These are phyloP conservation scores for Myathropa florea DNA, from an alignment of 2,888 invertebrate species.

Conservation along the genomic window DNA sequence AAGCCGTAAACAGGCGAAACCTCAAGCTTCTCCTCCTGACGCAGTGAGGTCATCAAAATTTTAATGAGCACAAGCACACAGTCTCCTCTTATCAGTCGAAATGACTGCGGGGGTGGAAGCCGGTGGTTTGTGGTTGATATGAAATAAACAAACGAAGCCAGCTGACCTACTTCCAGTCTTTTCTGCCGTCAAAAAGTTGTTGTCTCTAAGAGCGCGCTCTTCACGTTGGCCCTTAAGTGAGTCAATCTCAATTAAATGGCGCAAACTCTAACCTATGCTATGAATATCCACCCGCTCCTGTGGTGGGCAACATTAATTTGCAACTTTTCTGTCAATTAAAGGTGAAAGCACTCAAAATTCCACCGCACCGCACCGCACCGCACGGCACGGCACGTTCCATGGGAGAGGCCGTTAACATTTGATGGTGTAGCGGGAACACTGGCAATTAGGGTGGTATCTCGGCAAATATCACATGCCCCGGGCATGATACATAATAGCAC, in stretches of 20 bases:
- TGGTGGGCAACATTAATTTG: slow-evolving; percentile 8
- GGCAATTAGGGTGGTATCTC: neutral
- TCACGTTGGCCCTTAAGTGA: neutral
- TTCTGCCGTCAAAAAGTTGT: neutral
- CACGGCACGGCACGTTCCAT: neutral
- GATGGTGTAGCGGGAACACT: neutral
- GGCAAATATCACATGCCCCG: neutral
- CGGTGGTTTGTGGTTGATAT: neutral
- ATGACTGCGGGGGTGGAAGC: neutral
- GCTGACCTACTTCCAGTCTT: neutral
- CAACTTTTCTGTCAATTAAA: slow-evolving; percentile 18
- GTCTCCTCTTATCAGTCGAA: neutral
- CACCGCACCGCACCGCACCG: neutral
- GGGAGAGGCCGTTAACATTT: neutral
- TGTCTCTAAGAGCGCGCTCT: neutral
- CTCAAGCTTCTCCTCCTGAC: neutral
- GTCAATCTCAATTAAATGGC: slow-evolving; percentile 26
- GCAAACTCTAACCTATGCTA: neutral
- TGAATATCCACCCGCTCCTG: neutral
- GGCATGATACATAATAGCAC: neutral
- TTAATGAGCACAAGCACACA: neutral
- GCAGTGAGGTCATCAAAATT: neutral
- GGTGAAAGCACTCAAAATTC: slow-evolving; percentile 16
- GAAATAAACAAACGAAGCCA: neutral
- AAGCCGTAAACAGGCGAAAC: neutral